A percentile compares a stretch with the other conserved stretches of the same genome.
phyloP scores from a whole-genome alignment of 2,888 invertebrate genomes.

The Taphrorychus bicolor region DNA sequence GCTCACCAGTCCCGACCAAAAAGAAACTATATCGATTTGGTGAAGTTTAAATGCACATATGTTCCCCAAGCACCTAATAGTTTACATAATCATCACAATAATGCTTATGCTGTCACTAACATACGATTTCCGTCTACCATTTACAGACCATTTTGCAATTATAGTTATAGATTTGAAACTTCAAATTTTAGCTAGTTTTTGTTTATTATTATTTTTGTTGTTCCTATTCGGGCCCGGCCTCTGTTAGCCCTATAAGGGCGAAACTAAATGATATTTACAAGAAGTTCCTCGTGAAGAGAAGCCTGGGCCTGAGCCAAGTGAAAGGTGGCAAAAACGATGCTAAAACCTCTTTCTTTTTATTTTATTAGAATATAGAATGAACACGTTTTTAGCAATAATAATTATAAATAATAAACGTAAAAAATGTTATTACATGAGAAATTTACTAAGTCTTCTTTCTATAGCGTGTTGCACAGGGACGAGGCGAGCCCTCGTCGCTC shows the following conservation, averaged over 20 bases:
- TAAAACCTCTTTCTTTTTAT: slow-evolving; percentile 17
- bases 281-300: neutral
- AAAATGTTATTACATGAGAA: slow-evolving; percentile 30
- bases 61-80: slow-evolving; percentile 55
- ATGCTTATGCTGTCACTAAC: slow-evolving; percentile 54
- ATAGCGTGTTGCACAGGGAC: slow-evolving; percentile 3
- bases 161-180: slow-evolving; percentile 29
- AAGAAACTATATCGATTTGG: slow-evolving; percentile 16
- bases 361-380: slow-evolving; percentile 38
- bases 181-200: slow-evolving; percentile 23
- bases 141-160: slow-evolving; percentile 32
- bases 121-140: slow-evolving; percentile 37
- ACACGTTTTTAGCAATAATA: slow-evolving; percentile 32
- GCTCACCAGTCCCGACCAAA: neutral
- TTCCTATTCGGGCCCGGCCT: neutral
- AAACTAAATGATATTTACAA: neutral
- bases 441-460: slow-evolving; percentile 40
- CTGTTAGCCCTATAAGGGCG: neutral
- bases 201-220: neutral
- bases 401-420: slow-evolving; percentile 32
- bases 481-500: neutral
- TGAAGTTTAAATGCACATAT: slow-evolving; percentile 53
- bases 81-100: slow-evolving; percentile 56
- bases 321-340: slow-evolving; percentile 25
- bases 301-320: neutral